These are phyloP conservation scores for Laothoe populi DNA, from an alignment of 2,888 invertebrate genomes.

Conservation along the genomic window DNA sequence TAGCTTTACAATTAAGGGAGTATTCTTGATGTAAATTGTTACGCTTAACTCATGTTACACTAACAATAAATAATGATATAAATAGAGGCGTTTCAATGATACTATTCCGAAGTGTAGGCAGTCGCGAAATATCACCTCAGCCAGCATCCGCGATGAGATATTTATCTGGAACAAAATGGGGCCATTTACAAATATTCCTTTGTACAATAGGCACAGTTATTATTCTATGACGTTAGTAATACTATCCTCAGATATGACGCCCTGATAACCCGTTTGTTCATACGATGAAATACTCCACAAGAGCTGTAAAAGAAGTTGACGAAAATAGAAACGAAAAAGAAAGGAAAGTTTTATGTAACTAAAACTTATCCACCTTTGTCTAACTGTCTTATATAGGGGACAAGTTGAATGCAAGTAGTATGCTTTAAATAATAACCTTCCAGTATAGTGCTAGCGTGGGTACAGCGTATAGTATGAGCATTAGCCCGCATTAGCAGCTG, in stretches of 20 bases:
- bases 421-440: too few species aligned
- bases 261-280: not conserved
- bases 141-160: constrained; percentile 62
- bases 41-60: constrained; percentile 57
- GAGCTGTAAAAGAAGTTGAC: not conserved
- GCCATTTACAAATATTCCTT: constrained; percentile 15
- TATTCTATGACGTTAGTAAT: not conserved
- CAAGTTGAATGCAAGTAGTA: too few species aligned
- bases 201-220: not conserved
- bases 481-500: too few species aligned
- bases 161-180: constrained; percentile 48
- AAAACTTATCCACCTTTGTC: too few species aligned
- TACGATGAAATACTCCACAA: not conserved
- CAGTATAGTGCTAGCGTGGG: too few species aligned
- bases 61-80: constrained; percentile 70
- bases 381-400: too few species aligned
- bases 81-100: constrained; percentile 61
- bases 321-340: not conserved
- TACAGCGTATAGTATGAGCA: too few species aligned
- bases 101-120: constrained; percentile 41
- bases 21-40: constrained; percentile 52
- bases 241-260: not conserved
- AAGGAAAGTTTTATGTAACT: not conserved
- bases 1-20: constrained; percentile 44
- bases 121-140: constrained; percentile 37